phyloP scores from a whole-genome alignment of 2,797 vertebrate species.

The Protonibea diacanthus region DNA sequence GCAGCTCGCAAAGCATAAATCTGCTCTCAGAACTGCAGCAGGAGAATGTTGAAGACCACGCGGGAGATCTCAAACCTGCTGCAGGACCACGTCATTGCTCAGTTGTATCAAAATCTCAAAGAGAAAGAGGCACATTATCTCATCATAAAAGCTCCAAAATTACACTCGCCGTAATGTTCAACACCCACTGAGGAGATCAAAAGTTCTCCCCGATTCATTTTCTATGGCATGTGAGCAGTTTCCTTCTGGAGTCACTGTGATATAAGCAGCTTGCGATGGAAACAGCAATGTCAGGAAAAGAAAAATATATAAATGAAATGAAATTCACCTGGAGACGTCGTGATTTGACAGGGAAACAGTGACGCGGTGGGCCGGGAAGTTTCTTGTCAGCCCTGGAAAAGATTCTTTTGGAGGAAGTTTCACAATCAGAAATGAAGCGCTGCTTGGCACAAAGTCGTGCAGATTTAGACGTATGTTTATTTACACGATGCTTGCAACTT shows the following conservation, averaged over 20 bases:
- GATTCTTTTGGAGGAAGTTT: not conserved
- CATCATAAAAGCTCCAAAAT: constrained; percentile 2
- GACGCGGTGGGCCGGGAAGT: not conserved
- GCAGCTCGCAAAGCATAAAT: not conserved
- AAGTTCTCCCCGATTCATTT: not conserved
- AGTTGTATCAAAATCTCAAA: constrained; percentile 1
- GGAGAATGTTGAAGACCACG: not conserved
- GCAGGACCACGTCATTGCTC: not conserved
- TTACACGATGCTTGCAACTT: not conserved
- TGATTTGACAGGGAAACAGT: not conserved
- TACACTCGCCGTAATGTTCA: not conserved
- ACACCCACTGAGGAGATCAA: not conserved
- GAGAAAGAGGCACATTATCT: not conserved
- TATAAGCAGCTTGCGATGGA: too few relatives aligned
- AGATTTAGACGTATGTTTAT: not conserved
- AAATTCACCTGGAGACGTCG: not conserved
- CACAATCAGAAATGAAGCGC: not conserved
- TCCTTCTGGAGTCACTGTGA: not conserved
- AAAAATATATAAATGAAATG: not conserved
- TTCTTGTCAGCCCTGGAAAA: not conserved
- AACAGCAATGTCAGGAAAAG: not conserved
- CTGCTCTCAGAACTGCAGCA: not conserved
- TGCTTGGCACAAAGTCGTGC: not conserved
- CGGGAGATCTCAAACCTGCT: not conserved
- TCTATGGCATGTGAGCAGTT: not conserved